phyloP scores from a whole-genome alignment of 2,113 vertebrate species.

The Sardina pilchardus region DNA sequence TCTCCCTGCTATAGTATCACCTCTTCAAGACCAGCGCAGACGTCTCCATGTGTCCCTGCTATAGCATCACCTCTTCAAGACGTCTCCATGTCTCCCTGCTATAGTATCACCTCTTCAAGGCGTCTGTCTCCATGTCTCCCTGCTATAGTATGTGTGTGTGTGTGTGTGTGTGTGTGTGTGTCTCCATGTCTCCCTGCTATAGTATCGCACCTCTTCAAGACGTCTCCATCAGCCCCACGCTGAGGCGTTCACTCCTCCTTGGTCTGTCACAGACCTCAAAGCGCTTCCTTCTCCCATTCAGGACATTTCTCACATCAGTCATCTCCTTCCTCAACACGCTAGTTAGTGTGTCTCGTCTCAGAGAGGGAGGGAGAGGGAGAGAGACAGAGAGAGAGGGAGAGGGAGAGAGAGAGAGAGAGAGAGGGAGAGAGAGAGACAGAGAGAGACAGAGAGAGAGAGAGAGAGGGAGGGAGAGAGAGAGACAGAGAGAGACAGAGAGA shows the following conservation, averaged over 20 bases:
- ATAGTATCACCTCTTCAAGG: too few species aligned
- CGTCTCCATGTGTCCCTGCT: too few species aligned
- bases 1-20: too few species aligned
- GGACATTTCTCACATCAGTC: slow-evolving; percentile 1
- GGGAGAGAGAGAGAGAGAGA: not conserved
- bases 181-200: not conserved
- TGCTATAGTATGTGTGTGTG: too few species aligned
- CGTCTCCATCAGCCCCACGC: not conserved
- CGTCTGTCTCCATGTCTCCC: too few species aligned
- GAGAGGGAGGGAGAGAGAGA: not conserved
- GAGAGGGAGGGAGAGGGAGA: too few species aligned
- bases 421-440: not conserved
- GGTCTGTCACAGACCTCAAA: not conserved
- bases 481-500: not conserved
- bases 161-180: too few species aligned
- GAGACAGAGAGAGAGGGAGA: too few species aligned
- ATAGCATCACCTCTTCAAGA: too few species aligned
- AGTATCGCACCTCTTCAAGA: not conserved
- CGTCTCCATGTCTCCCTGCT: too few species aligned
- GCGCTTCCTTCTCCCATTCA: not conserved
- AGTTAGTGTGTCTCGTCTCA: not conserved
- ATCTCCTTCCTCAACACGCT: not conserved
- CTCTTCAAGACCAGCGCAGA: too few species aligned
- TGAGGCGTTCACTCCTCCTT: not conserved
- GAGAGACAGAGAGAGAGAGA: not conserved